These are phyloP conservation scores for Punctoribates punctum DNA, from an alignment of 2,888 invertebrate species.

Conservation along the genomic window DNA sequence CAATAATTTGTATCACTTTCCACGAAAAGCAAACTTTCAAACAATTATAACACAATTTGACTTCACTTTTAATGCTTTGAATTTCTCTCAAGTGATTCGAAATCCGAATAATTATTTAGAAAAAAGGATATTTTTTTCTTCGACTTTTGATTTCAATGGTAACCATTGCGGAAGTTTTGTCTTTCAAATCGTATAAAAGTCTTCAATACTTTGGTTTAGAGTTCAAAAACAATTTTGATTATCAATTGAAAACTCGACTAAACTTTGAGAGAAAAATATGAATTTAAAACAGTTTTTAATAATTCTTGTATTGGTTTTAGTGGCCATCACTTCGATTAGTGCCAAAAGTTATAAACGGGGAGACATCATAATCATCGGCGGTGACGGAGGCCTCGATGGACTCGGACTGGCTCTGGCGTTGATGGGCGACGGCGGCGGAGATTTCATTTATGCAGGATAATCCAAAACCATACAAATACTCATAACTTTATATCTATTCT, in stretches of 20 bases:
- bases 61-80: too few species aligned
- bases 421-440: neutral
- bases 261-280: neutral
- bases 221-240: neutral
- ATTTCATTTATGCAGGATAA: conserved; percentile 14
- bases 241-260: neutral
- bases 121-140: too few species aligned
- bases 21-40: too few species aligned
- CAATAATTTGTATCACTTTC: too few species aligned
- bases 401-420: conserved; percentile 15
- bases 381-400: conserved; percentile 4
- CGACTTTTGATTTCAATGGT: too few species aligned
- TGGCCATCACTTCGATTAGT: neutral
- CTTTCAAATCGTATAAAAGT: neutral
- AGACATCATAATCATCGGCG: conserved; percentile 39
- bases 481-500: too few species aligned
- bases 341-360: neutral
- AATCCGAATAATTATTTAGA: too few species aligned
- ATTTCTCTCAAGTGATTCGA: too few species aligned
- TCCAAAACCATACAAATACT: neutral
- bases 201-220: neutral
- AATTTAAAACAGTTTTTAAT: conserved; percentile 4
- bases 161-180: too few species aligned
- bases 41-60: too few species aligned
- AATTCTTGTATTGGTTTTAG: neutral